Conservation (phyloP, 2,888 invertebrate genomes). For the Lagria hirta region DNA sequence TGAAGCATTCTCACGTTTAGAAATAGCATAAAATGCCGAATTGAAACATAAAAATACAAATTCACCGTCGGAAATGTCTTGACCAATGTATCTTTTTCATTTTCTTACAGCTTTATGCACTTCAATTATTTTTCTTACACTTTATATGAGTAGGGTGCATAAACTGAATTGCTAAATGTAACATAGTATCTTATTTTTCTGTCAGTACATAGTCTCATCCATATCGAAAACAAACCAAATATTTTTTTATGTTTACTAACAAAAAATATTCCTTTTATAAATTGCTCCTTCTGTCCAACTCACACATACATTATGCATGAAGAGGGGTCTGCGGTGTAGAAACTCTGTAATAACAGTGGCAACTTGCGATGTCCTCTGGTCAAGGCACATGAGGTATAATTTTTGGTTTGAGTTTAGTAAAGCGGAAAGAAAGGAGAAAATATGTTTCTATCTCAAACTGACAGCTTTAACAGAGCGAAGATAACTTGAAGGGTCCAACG, state of each 20-base stretch:
- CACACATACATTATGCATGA: constrained; percentile 25
- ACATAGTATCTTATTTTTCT: constrained; percentile 17
- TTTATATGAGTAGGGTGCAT: constrained; percentile 6
- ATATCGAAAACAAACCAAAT: constrained; percentile 12
- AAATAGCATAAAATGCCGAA: constrained; percentile 46
- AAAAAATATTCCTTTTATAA: constrained; percentile 13
- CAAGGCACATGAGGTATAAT: constrained; percentile 24
- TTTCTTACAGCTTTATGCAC: constrained; percentile 10
- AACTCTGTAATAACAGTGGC: constrained; percentile 21
- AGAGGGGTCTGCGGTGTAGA: constrained; percentile 15
- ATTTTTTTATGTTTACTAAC: constrained; percentile 4
- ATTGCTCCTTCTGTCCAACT: too few species aligned
- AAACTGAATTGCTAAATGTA: constrained; percentile 8
- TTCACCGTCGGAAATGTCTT: constrained; percentile 39
- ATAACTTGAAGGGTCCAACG: constrained; percentile 27
- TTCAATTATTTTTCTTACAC: constrained; percentile 14
- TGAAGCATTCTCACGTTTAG: constrained; percentile 40
- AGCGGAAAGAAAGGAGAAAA: constrained; percentile 51
- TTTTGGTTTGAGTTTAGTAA: constrained; percentile 46
- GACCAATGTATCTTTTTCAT: constrained; percentile 28
- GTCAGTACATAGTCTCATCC: neutral
- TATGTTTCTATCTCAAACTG: constrained; percentile 49
- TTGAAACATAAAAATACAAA: constrained; percentile 41
- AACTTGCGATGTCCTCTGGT: constrained; percentile 27
- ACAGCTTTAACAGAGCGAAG: constrained; percentile 38